phyloP scores from a whole-genome alignment of 2,888 invertebrate genomes.

The Campoletis raptor region DNA sequence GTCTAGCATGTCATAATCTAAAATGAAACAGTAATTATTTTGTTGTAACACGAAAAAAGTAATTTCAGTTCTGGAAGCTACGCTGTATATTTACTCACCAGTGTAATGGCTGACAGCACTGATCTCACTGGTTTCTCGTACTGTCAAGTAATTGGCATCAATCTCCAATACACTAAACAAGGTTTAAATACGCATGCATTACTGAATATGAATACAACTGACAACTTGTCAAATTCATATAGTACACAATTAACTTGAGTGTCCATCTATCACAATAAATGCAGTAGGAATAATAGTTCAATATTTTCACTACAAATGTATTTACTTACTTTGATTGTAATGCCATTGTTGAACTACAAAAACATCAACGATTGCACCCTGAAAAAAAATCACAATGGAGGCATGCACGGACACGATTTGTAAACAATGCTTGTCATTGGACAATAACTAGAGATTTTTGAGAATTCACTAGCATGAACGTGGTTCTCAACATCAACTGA shows the following conservation, averaged over 20 bases:
- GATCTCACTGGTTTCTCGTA: background rate
- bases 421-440: background rate
- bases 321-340: background rate
- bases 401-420: too few species aligned
- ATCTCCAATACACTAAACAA: too few species aligned
- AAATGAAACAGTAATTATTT: background rate
- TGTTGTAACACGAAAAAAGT: background rate
- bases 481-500: background rate
- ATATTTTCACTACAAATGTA: background rate
- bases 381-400: too few species aligned
- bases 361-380: too few species aligned
- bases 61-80: background rate
- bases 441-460: background rate
- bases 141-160: background rate
- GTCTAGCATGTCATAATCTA: slow-evolving; percentile 19
- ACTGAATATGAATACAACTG: too few species aligned
- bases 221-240: too few species aligned
- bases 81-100: background rate
- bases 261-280: too few species aligned
- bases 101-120: background rate
- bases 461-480: background rate
- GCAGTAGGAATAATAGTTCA: too few species aligned
- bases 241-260: too few species aligned
- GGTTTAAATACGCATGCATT: too few species aligned
- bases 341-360: background rate